phyloP scores from a whole-genome alignment of 2,888 invertebrate genomes.

The Epistrophe grossulariae region DNA sequence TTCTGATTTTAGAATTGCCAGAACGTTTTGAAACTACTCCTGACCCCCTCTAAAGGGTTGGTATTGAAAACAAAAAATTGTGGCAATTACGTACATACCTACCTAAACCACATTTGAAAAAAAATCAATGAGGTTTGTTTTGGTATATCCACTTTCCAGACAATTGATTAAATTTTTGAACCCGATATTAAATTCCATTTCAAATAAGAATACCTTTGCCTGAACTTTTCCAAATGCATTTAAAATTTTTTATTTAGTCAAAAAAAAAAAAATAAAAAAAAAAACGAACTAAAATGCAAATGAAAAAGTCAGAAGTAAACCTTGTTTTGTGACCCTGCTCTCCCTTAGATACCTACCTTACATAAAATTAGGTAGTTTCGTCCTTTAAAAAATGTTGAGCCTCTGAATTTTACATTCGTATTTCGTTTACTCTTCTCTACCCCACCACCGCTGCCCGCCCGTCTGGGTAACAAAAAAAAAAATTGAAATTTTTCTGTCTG shows the following conservation, averaged over 20 bases:
- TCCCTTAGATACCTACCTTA: too few relatives aligned
- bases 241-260: conserved; percentile 20
- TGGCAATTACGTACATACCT: too few relatives aligned
- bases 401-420: conserved; percentile 48
- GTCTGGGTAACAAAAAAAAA: neutral
- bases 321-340: conserved; percentile 2
- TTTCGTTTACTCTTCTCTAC: neutral
- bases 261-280: conserved; percentile 6
- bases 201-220: neutral
- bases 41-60: too few relatives aligned
- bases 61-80: too few relatives aligned
- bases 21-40: too few relatives aligned
- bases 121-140: too few relatives aligned
- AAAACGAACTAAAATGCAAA: conserved; percentile 17
- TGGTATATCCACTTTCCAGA: too few relatives aligned
- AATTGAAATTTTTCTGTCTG: conserved; percentile 36
- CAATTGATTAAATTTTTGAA: neutral
- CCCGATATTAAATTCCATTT: conserved; percentile 22
- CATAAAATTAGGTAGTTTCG: too few relatives aligned
- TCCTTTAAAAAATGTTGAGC: conserved; percentile 41
- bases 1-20: too few relatives aligned
- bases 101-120: too few relatives aligned
- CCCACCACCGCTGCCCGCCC: too few relatives aligned
- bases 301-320: conserved; percentile 19
- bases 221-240: conserved; percentile 15